Evolutionary conservation across 2,113 vertebrate genomes (phyloP), one percentile per base, ranked within the genome.

Genomic region (Vidua macroura): DNA sequence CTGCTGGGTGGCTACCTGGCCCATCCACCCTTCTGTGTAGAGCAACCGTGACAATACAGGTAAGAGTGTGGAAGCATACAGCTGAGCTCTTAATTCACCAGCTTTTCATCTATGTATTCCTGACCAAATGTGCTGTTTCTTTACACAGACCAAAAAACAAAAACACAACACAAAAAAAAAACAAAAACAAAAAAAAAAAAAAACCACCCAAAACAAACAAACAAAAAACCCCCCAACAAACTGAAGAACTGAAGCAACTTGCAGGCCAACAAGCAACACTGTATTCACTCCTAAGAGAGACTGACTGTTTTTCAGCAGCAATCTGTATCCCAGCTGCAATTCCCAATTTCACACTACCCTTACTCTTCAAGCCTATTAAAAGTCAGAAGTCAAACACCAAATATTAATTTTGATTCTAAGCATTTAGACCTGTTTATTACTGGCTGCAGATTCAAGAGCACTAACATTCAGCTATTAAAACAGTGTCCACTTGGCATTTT

Each of bases 11-110:
- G 37, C 41, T 43, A 48, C 25, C 13, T 2, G 1, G 31, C 13
- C 41, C 41, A 37, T 30, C 13, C 18, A 15, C 7, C 20, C 21
- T 48, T 78, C 52, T 13, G 10, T 10, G 30, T 3, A 63, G 59
- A 67, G 58, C 15, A 27, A 2, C 0, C 0, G 0, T 7, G 24
- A 33, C 15, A 64, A 21, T 7, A 55, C 22, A 62, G 20, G 11
- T 58, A 64, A 33, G 7, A 83, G 16, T 1, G 0, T 49, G 11
- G 11, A 59, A 63, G 19, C 4, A 5, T 10, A 13, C 15, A 52
- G 17, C 11, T 51, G 48, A 77, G 21, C 13, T 88, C 43, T 70
- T 52, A 27, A 52, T 63, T 74, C 51, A 56, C 6, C 5, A 14
- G 30, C 9, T 70, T 72, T n/a, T 70, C 37, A 64, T 46, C 20